These are phyloP conservation scores for Littorina saxatilis DNA, from an alignment of 1,140 invertebrate species.

Conservation along the genomic window DNA sequence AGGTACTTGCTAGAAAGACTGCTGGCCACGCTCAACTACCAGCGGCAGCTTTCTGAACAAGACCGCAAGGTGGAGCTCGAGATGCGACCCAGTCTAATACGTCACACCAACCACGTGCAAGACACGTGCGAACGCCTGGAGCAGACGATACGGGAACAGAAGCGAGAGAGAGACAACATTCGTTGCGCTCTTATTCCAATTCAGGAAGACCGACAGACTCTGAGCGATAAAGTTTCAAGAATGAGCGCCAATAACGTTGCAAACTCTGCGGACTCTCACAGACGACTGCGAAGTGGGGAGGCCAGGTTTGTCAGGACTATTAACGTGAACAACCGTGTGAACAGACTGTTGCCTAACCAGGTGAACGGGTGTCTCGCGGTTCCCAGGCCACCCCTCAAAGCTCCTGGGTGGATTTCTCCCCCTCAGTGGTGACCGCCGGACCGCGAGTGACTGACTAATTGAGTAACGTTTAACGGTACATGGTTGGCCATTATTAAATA, in stretches of 20 bases:
- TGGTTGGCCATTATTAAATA: not conserved
- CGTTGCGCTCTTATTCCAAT: slow-evolving; percentile 66
- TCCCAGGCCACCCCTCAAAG: not conserved
- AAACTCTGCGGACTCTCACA: not conserved
- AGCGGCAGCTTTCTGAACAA: slow-evolving; percentile 51
- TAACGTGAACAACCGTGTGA: not conserved
- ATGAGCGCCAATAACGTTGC: not conserved
- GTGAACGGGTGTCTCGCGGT: not conserved
- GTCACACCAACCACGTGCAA: slow-evolving; percentile 66
- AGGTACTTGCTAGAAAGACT: slow-evolving; percentile 60
- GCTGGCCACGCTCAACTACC: slow-evolving; percentile 58
- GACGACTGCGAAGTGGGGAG: slow-evolving; percentile 18
- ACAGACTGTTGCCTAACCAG: not conserved
- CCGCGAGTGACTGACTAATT: not conserved
- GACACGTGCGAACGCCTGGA: slow-evolving; percentile 67
- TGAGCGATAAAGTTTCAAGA: slow-evolving; percentile 51
- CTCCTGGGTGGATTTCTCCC: slow-evolving; percentile 16
- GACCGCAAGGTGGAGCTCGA: slow-evolving; percentile 64
- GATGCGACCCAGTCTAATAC: slow-evolving; percentile 62
- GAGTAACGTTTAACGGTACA: not conserved
- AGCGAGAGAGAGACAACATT: slow-evolving; percentile 57
- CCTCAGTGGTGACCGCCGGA: slow-evolving; percentile 2
- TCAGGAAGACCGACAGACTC: slow-evolving; percentile 52
- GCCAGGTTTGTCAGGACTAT: slow-evolving; percentile 34
- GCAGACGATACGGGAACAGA: slow-evolving; percentile 55